phyloP scores from a whole-genome alignment of 1,140 invertebrate genomes.

The Oppia nitens region DNA sequence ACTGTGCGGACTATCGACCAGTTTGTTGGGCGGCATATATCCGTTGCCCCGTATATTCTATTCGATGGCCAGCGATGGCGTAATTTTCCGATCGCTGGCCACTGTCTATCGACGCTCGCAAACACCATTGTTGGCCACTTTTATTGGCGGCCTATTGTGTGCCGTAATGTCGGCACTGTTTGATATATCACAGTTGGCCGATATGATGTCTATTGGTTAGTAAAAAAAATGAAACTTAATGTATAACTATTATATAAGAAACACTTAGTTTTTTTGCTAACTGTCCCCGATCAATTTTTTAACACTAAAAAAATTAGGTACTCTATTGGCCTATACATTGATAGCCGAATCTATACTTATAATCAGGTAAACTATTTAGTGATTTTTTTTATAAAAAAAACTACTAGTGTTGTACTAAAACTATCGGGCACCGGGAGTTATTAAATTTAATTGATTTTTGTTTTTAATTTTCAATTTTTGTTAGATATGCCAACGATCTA shows the following conservation, averaged over 20 bases:
- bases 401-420: no score
- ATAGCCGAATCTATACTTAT: constrained; percentile 74
- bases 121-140: constrained; percentile 63
- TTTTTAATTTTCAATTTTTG: no score
- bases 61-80: constrained; percentile 80
- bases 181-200: constrained; percentile 66
- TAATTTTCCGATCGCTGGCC: constrained; percentile 53
- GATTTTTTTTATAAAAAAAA: no score
- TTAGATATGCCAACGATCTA: background rate
- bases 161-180: constrained; percentile 70
- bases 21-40: constrained; percentile 89
- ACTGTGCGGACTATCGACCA: constrained; percentile 50
- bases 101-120: constrained; percentile 39
- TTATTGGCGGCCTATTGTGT: constrained; percentile 51
- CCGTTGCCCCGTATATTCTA: constrained; percentile 86
- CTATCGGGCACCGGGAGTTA: no score
- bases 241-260: background rate
- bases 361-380: no score
- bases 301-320: constrained; percentile 8
- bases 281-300: no score
- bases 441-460: background rate
- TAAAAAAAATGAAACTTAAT: no score
- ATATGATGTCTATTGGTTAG: constrained; percentile 87
- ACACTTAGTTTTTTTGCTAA: background rate
- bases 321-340: constrained; percentile 68